A percentile compares a stretch with the other conserved stretches of the same genome.
phyloP scores from a whole-genome alignment of 2,797 vertebrate genomes.

The Echiichthys vipera region DNA sequence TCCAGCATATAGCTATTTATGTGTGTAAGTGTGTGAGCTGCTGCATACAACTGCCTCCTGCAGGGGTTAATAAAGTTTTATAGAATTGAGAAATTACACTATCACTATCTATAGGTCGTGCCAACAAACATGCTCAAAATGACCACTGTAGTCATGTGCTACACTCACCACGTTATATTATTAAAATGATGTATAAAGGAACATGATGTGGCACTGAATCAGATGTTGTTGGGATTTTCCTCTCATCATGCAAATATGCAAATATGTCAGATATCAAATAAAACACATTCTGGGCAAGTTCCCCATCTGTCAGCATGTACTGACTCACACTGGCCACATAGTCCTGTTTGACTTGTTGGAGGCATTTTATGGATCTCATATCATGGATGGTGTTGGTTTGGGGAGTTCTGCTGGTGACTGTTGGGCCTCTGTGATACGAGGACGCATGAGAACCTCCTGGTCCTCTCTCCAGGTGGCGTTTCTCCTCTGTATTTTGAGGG shows the following conservation, averaged over 20 bases:
- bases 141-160: not conserved
- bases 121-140: not conserved
- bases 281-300: not conserved
- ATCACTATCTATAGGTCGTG: not conserved
- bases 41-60: not conserved
- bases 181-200: not conserved
- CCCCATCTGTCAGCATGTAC: not conserved
- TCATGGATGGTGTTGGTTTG: not conserved
- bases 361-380: not conserved
- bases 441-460: not conserved
- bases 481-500: not conserved
- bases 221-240: not conserved
- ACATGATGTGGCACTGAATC: not conserved
- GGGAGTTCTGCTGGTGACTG: not conserved
- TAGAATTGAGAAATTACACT: not conserved
- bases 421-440: not conserved
- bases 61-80: not conserved
- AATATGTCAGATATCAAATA: not conserved
- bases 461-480: slow-evolving; percentile 1
- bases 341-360: not conserved
- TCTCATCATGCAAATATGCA: not conserved
- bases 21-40: not conserved
- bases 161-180: not conserved
- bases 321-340: not conserved
- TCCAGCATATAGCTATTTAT: not conserved